These are phyloP conservation scores for Meteorus cinctellus DNA, from an alignment of 2,888 invertebrate genomes.

Conservation along the genomic window DNA sequence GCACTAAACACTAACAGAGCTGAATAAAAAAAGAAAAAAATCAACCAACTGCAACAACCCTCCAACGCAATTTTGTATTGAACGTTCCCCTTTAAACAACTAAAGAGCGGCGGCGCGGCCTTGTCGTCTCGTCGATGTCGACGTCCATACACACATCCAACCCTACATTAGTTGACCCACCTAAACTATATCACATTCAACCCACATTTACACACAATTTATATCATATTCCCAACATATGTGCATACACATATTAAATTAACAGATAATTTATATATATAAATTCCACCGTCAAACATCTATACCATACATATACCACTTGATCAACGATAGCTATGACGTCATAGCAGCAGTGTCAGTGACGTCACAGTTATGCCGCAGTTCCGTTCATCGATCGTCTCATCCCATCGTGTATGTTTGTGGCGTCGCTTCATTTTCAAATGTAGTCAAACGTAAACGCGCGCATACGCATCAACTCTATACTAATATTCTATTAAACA, in stretches of 20 bases:
- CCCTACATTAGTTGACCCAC: slow-evolving; percentile 68
- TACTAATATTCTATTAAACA: background rate
- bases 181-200: slow-evolving; percentile 39
- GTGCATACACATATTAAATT: slow-evolving; percentile 16
- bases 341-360: slow-evolving; percentile 67
- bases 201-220: background rate
- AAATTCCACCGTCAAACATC: background rate
- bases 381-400: slow-evolving; percentile 70
- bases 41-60: background rate
- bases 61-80: slow-evolving; percentile 40
- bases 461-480: background rate
- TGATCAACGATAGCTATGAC: slow-evolving; percentile 56
- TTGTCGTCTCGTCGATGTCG: slow-evolving; percentile 64
- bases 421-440: background rate
- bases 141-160: slow-evolving; percentile 39
- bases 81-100: slow-evolving; percentile 56
- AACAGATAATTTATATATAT: background rate
- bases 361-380: slow-evolving; percentile 71
- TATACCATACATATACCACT: slow-evolving; percentile 32
- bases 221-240: slow-evolving; percentile 1
- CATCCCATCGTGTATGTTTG: slow-evolving; percentile 35
- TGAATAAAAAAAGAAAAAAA: no score
- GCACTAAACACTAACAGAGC: background rate
- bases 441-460: background rate
- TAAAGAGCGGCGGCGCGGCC: slow-evolving; percentile 73